Evolutionary conservation across 92 coral and sea anemone species (phyloP), one percentile per base, ranked within the genome.

Genomic region (Zoanthus gigantus): DNA sequence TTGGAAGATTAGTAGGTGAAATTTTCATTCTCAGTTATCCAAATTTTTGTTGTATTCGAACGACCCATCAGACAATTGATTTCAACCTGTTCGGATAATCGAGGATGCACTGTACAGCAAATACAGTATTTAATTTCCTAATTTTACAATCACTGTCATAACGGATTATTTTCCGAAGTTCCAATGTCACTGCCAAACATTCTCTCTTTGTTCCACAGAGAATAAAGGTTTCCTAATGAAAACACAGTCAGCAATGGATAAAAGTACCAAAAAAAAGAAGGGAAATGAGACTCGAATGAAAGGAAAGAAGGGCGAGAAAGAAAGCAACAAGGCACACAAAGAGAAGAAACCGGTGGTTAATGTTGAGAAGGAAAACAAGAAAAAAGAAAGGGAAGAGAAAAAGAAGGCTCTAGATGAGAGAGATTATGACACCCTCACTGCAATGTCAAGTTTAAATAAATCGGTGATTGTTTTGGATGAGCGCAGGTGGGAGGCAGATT

Each of bases 321-420:
- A 8, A 0, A 4, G 17, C 15, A 60, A 60, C 67, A 13, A 60
- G 17, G 0, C 0, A 14, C 0, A 17, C 13, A 60, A 8, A 8
- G 17, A 60, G 31, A 18, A 66, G 32, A 66, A 66, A 66, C 30
- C 1, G 72, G 72, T 66, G 72, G 72, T 66, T 66, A 32, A 66
- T 66, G 72, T n/a, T 66, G 72, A 66, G 31, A 66, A 66, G 32
- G 72, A 66, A 66, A 66, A 18, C 6, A 66, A 66, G 72, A 66
- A 65, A n/a, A 65, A 65, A n/a, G 28, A 65, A n/a, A 66, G 34
- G 13, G 72, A 66, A n/a, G 72, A 66, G 34, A 66, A 66, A 66
- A 66, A 17, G 72, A 66, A 66, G 72, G 72, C 72, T 0, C 31
- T 66, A 0, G 72, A 66, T 66, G 31, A n/a, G 31, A n/a, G 37